A percentile compares a stretch with the other conserved stretches of the same genome.
phyloP scores from a whole-genome alignment of 2,113 vertebrate species.

The Gallinago jamesoni region DNA sequence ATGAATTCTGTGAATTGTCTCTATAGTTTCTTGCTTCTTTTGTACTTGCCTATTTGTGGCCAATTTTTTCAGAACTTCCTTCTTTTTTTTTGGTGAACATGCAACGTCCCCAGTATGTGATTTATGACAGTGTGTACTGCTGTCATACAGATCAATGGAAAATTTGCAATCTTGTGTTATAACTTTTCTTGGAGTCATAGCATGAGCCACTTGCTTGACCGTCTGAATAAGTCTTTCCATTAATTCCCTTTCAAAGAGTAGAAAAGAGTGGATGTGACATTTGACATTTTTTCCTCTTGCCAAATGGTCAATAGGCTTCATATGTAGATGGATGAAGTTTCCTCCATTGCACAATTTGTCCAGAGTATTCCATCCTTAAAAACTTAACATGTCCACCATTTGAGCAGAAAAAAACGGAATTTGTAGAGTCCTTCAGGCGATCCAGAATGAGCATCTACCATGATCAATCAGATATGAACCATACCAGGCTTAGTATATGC shows the following conservation, averaged over 20 bases:
- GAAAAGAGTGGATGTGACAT: neutral
- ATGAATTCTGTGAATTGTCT: neutral
- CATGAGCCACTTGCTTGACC: neutral
- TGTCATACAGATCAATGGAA: neutral
- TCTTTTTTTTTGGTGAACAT: neutral
- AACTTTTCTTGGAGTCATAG: neutral
- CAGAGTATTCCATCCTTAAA: neutral
- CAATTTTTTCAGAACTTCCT: neutral
- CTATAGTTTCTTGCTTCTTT: neutral
- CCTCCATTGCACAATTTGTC: neutral
- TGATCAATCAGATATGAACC: neutral
- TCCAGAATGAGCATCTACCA: neutral
- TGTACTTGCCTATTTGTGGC: neutral
- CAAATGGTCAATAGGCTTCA: neutral
- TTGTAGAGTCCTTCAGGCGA: neutral
- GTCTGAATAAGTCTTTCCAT: neutral
- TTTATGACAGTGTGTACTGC: neutral
- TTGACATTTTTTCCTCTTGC: neutral
- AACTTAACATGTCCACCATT: neutral
- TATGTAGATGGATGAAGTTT: neutral
- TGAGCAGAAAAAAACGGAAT: neutral
- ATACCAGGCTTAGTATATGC: neutral
- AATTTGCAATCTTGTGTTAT: neutral
- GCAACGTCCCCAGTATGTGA: neutral
- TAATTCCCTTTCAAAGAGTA: neutral